Percentiles rank a stretch among this genome's conserved stretches.
These are phyloP conservation scores for Neodiprion pinetum DNA, from an alignment of 1,140 invertebrate genomes.

Conservation along the genomic window DNA sequence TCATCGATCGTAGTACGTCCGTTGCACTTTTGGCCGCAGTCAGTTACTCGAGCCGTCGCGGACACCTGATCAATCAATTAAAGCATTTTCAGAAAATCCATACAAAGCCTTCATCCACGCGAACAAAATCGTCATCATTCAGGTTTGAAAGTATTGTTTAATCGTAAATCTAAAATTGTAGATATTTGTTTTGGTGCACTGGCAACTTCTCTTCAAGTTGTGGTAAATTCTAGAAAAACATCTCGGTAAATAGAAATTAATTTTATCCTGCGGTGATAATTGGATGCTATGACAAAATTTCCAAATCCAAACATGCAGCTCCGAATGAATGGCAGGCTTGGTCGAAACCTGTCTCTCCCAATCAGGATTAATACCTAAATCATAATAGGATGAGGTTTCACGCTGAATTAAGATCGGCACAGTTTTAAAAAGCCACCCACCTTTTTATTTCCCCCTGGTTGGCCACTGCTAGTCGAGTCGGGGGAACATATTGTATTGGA, in stretches of 20 bases:
- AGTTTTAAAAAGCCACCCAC: slow-evolving; percentile 59
- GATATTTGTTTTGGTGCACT: no score
- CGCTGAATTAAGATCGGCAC: slow-evolving; percentile 53
- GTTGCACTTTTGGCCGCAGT: neutral
- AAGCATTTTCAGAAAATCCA: no score
- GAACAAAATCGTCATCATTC: no score
- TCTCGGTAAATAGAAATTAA: no score
- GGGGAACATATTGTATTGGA: slow-evolving; percentile 60
- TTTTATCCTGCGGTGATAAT: no score
- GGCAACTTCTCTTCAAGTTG: no score
- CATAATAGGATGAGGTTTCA: slow-evolving; percentile 61
- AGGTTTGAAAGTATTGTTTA: no score
- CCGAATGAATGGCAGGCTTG: slow-evolving; percentile 12
- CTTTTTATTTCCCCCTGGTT: slow-evolving; percentile 34
- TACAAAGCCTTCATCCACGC: no score
- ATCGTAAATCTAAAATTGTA: no score
- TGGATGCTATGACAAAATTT: neutral
- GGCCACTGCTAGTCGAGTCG: slow-evolving; percentile 26
- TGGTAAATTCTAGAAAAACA: no score
- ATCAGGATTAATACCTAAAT: slow-evolving; percentile 51
- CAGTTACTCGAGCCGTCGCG: no score
- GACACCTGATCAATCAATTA: no score
- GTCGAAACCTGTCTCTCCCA: slow-evolving; percentile 47
- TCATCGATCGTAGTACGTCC: neutral
- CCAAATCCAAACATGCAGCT: neutral